These are phyloP conservation scores for Acipenser ruthenus DNA, from an alignment of 2,797 vertebrate genomes.

Conservation along the genomic window DNA sequence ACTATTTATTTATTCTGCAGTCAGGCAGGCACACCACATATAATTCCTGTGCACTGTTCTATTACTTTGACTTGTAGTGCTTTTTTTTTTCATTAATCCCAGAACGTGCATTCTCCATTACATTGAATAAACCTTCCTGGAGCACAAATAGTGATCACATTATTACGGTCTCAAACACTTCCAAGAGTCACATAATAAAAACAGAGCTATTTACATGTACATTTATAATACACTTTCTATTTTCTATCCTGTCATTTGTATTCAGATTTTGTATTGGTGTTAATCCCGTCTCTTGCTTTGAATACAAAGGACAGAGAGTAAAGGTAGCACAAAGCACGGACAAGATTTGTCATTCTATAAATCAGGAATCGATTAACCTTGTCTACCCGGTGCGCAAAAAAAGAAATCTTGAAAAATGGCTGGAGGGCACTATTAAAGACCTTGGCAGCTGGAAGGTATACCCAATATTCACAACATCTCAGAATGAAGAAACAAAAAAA, in stretches of 20 bases:
- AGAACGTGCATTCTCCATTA: conserved; percentile 1
- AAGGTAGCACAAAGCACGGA: not conserved
- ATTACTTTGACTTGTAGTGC: not conserved
- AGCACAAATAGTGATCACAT: conserved; percentile 21
- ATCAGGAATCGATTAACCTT: conserved; percentile 1
- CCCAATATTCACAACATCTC: too few species aligned
- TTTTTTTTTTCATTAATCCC: not conserved
- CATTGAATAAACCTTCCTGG: not conserved
- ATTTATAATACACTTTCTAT: conserved; percentile 18
- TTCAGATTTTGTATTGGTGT: conserved; percentile 16
- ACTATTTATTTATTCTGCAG: too few species aligned
- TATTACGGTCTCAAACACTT: conserved; percentile 17
- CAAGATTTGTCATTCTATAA: conserved; percentile 25
- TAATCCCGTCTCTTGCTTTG: conserved; percentile 1
- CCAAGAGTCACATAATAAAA: conserved; percentile 17
- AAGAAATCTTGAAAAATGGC: too few species aligned
- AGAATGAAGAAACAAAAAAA: too few species aligned
- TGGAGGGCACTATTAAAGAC: too few species aligned
- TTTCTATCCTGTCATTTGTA: conserved; percentile 14
- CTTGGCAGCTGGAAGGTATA: too few species aligned
- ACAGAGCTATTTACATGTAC: conserved; percentile 27
- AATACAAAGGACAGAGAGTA: not conserved
- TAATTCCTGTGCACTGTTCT: not conserved
- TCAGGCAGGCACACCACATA: not conserved
- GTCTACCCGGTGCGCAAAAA: too few species aligned